A percentile compares a stretch with the other conserved stretches of the same genome.
Conservation (phyloP, 2,797 vertebrate species). For the Sebastes itinus region DNA sequence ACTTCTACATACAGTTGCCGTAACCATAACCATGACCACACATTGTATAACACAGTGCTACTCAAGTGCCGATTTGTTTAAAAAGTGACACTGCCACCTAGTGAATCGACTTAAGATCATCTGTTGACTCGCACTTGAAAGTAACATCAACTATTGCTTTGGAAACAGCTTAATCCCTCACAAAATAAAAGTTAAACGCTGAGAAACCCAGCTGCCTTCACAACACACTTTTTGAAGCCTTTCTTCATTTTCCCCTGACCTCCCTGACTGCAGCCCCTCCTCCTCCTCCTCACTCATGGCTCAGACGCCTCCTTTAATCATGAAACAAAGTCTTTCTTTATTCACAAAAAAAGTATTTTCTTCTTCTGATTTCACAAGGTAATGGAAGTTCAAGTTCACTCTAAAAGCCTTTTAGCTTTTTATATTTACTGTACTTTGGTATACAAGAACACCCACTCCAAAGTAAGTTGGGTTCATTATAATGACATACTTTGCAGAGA, state of each 20-base stretch:
- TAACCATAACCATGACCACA: not conserved
- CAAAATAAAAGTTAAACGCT: slow-evolving; percentile 31
- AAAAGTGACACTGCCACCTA: slow-evolving; percentile 68
- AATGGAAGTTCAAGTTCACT: slow-evolving; percentile 34
- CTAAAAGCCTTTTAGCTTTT: slow-evolving; percentile 25
- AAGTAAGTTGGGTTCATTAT: slow-evolving; percentile 1
- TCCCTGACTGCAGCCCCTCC: slow-evolving; percentile 58
- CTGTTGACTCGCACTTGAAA: not conserved
- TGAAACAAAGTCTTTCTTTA: slow-evolving; percentile 77
- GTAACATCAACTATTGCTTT: not conserved
- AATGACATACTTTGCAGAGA: not conserved
- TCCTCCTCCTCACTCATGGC: slow-evolving; percentile 52
- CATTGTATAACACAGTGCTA: not conserved
- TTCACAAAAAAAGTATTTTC: slow-evolving; percentile 47
- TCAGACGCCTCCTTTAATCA: slow-evolving; percentile 73
- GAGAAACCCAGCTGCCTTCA: slow-evolving; percentile 19
- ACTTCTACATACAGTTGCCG: not conserved
- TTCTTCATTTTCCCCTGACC: slow-evolving; percentile 63
- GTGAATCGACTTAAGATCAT: slow-evolving; percentile 44
- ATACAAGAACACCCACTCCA: not conserved
- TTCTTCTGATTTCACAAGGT: slow-evolving; percentile 31
- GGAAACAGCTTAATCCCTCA: not conserved
- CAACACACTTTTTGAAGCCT: slow-evolving; percentile 26
- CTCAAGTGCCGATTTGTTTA: slow-evolving; percentile 9
- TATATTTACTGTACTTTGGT: slow-evolving; percentile 12